Base-by-base conservation (phyloP, 37 sponge, comb jelly and placozoan genomes). In the Tethya wilhelma region DNA sequence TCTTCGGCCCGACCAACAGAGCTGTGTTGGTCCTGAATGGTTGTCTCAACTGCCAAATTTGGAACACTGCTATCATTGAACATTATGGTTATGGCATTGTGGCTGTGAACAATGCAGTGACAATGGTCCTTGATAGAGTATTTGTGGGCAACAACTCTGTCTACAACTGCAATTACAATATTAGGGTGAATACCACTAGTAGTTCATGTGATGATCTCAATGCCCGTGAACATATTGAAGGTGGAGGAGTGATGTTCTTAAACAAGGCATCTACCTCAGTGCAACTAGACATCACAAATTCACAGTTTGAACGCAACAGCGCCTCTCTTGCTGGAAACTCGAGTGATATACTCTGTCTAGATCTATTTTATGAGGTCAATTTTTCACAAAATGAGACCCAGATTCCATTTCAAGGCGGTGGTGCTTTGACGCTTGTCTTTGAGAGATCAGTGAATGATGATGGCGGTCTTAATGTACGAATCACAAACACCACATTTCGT, bases 371-470 rank as follows among this genome's bases (percentile, higher is more conserved):
- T 49, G 56, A 49, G 2, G 55, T 30, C 19, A 53, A 53, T 30
- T 53, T 72, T 49, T 49, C 32, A 40, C 55, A 12, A 6, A 53
- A 53, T 46, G 26, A 41, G 23, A n/a, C 19, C 14, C 2, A 38
- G 1, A 14, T 55, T 22, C 38, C 70, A 4, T 9, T 75, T 17
- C 78, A 45, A 25, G 65, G 38, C 39, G 78, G 28, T 14, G 78
- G 78, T 9, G 78, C 78, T 26, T 31, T 77, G 53, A 64, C 78
- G 2, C 2, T 77, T 17, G n/a, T n/a, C n/a, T n/a, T n/a, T n/a
- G n/a, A n/a, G n/a, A n/a, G n/a, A n/a, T n/a, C n/a, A n/a, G n/a
- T n/a, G n/a, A n/a, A n/a, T n/a, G n/a, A n/a, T n/a, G n/a, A n/a
- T n/a, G n/a, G n/a, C n/a, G n/a, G n/a, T n/a, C n/a, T n/a, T n/a